Percentiles rank a stretch among this genome's conserved stretches.
Evolutionary conservation across 2,888 invertebrate genomes (phyloP).

Genomic region (Blera fallax): DNA sequence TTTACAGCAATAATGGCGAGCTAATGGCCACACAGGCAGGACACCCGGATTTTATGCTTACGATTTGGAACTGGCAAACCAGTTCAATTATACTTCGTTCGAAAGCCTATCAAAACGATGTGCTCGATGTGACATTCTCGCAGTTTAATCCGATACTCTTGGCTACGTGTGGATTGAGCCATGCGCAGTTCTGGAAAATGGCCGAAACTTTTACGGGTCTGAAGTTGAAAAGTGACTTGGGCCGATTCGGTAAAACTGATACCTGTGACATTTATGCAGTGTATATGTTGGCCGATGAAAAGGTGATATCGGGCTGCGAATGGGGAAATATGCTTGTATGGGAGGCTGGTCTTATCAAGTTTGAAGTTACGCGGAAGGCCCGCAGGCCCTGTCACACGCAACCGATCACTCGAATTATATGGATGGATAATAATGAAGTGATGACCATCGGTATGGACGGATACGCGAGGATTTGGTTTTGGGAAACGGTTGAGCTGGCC

Average conservation of each 20-base stretch:
- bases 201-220: slow-evolving; percentile 94
- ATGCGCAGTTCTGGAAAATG: slow-evolving; percentile 97
- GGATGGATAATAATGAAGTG: slow-evolving; percentile 79
- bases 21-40: slow-evolving; percentile 88
- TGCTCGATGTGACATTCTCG: slow-evolving; percentile 91
- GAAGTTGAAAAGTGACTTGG: slow-evolving; percentile 93
- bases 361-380: slow-evolving; percentile 89
- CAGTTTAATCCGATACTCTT: slow-evolving; percentile 90
- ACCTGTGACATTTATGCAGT: slow-evolving; percentile 93
- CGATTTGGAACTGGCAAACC: slow-evolving; percentile 93
- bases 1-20: slow-evolving; percentile 91
- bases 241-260: slow-evolving; percentile 95
- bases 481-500: slow-evolving; percentile 94
- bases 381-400: slow-evolving; percentile 89
- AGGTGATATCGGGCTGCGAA: slow-evolving; percentile 92
- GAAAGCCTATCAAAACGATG: slow-evolving; percentile 92
- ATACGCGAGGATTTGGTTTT: slow-evolving; percentile 92
- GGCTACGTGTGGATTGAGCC: slow-evolving; percentile 89
- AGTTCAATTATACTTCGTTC: slow-evolving; percentile 89
- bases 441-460: slow-evolving; percentile 87
- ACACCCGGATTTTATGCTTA: slow-evolving; percentile 92
- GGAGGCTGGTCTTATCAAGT: slow-evolving; percentile 94
- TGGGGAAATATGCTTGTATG: slow-evolving; percentile 97
- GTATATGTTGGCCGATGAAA: slow-evolving; percentile 93
- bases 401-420: slow-evolving; percentile 84